These are phyloP conservation scores for Aplodontia rufa DNA, from an alignment of 2,113 vertebrate genomes.

Conservation along the genomic window DNA sequence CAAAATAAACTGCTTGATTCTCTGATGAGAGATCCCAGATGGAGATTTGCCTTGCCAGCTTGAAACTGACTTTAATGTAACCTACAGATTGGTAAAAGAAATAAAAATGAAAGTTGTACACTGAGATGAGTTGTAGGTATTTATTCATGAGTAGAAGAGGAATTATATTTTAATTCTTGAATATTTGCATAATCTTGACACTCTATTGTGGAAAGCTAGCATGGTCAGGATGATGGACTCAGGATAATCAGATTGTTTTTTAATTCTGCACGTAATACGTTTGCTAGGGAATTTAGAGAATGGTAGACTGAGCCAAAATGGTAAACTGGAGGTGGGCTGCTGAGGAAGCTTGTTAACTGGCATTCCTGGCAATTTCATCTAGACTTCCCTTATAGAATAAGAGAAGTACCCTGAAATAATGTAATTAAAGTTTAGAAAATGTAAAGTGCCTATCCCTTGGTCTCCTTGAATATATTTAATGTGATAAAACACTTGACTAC, in stretches of 20 bases:
- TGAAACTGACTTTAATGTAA: neutral
- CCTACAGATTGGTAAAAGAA: neutral
- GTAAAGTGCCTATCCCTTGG: neutral
- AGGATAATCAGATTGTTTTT: neutral
- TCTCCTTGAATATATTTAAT: neutral
- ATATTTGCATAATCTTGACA: neutral
- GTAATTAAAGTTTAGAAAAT: neutral
- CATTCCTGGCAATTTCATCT: neutral
- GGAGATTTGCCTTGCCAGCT: neutral
- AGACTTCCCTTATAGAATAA: neutral
- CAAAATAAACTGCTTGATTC: neutral
- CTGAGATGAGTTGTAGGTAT: neutral
- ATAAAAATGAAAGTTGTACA: neutral
- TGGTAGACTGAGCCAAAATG: neutral
- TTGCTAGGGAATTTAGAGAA: neutral
- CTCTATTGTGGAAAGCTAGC: neutral
- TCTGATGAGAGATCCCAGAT: neutral
- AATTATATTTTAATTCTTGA: neutral
- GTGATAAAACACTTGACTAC: neutral
- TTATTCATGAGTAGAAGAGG: neutral
- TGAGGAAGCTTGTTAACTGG: neutral
- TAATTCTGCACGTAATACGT: neutral
- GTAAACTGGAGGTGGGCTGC: neutral
- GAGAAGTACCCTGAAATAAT: neutral
- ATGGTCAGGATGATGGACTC: neutral